Percentiles rank a stretch among this genome's conserved stretches.
These are phyloP conservation scores for Vombatus ursinus DNA, from an alignment of 2,113 vertebrate genomes.

Conservation along the genomic window DNA sequence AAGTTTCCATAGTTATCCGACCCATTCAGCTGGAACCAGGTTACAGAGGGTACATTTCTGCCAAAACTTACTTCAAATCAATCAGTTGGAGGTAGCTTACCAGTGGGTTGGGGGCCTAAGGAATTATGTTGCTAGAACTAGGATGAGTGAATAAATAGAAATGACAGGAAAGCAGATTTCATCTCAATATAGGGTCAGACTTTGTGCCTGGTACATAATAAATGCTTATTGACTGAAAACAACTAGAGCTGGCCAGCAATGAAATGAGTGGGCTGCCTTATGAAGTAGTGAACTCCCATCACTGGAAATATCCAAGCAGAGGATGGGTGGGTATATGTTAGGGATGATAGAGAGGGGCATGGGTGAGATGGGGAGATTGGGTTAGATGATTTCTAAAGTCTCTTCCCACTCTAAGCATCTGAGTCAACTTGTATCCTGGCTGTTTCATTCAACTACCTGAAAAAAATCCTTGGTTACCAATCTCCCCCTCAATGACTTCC, in stretches of 20 bases:
- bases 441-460: constrained; percentile 24
- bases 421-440: neutral
- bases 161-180: constrained; percentile 3
- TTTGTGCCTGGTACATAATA: neutral
- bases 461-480: neutral
- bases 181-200: constrained; percentile 3
- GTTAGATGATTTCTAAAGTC: neutral
- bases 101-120: neutral
- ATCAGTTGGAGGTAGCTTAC: constrained; percentile 18
- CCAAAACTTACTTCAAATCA: constrained; percentile 9
- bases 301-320: neutral
- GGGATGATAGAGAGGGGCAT: neutral
- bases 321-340: neutral
- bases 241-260: neutral
- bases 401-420: neutral
- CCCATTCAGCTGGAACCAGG: neutral
- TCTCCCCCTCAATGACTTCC: neutral
- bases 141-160: constrained; percentile 31
- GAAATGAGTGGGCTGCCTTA: neutral
- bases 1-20: neutral
- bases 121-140: neutral
- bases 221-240: neutral
- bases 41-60: neutral
- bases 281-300: neutral
- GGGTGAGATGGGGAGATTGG: neutral